Evolutionary conservation across 2,888 invertebrate genomes (phyloP).

Genomic region (Agrilus mali): DNA sequence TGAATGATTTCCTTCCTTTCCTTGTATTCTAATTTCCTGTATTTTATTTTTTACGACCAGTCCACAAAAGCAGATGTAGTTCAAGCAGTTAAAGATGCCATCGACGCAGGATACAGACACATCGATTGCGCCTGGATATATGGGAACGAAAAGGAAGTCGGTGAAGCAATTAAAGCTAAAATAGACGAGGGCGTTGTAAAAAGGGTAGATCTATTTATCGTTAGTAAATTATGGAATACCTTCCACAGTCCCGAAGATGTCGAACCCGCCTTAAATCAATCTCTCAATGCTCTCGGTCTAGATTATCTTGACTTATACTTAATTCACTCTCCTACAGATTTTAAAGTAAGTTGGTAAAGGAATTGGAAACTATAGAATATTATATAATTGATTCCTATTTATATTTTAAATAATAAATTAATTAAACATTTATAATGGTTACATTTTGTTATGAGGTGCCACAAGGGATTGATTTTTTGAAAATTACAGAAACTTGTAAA

Average conservation of each 20-base stretch:
- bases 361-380: too few species aligned
- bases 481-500: too few species aligned
- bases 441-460: too few species aligned
- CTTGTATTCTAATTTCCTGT: too few species aligned
- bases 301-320: conserved; percentile 72
- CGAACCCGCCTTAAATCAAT: conserved; percentile 47
- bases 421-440: too few species aligned
- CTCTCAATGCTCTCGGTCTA: conserved; percentile 54
- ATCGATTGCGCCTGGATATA: conserved; percentile 61
- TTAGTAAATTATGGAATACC: conserved; percentile 58
- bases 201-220: conserved; percentile 52
- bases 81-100: conserved; percentile 53
- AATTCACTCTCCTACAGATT: conserved; percentile 79
- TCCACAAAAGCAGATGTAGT: conserved; percentile 48
- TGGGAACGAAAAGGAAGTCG: conserved; percentile 53
- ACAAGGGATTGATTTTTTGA: too few species aligned
- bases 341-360: conserved; percentile 38
- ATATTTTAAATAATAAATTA: too few species aligned
- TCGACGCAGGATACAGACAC: conserved; percentile 61
- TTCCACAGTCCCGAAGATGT: conserved; percentile 67
- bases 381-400: too few species aligned
- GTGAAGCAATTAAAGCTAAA: conserved; percentile 44
- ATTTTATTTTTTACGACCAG: conserved; percentile 26
- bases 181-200: conserved; percentile 47
- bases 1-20: too few species aligned